Evolutionary conservation across 2,113 vertebrate species (phyloP).

Genomic region (Cryptomyrus ogoouensis): DNA sequence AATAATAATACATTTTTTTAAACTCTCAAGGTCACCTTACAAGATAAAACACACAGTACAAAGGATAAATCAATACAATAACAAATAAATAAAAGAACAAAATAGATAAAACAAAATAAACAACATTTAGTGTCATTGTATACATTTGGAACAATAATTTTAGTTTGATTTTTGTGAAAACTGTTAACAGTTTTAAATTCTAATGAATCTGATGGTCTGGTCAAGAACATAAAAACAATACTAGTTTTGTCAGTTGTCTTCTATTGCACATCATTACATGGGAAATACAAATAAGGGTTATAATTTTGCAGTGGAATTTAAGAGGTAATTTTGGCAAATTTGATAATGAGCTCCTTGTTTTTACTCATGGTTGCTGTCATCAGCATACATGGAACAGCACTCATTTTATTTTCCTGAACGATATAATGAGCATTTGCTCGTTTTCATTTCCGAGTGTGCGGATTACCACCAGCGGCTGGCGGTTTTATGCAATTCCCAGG

Average conservation of each 20-base stretch:
- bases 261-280: neutral
- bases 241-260: neutral
- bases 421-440: neutral
- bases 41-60: no score
- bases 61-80: no score
- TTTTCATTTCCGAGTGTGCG: neutral
- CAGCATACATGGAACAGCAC: neutral
- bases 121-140: neutral
- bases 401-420: neutral
- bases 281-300: neutral
- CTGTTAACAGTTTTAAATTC: neutral
- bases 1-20: no score
- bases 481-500: neutral
- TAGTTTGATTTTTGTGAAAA: neutral
- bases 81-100: no score
- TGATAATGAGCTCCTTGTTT: neutral
- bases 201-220: neutral
- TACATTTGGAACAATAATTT: neutral
- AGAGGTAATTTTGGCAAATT: neutral
- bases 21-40: no score
- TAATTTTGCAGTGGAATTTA: neutral
- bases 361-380: neutral
- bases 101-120: no score
- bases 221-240: neutral
- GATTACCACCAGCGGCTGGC: neutral